Evolutionary conservation across 2,113 vertebrate genomes (phyloP).

Genomic region (Laticauda laticaudata): DNA sequence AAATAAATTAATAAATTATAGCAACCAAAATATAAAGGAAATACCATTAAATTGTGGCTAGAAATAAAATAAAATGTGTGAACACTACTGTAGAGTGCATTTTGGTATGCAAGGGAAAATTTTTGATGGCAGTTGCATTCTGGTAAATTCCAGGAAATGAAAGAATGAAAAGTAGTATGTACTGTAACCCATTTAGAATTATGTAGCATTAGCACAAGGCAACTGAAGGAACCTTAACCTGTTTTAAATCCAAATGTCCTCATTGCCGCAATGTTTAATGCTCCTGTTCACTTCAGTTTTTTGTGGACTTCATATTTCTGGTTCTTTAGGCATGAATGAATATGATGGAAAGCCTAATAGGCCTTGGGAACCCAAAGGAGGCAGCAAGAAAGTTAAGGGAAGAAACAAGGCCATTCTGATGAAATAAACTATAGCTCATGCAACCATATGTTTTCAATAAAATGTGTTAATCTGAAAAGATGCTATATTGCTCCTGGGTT

Average conservation of each 20-base stretch:
- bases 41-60: neutral
- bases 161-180: neutral
- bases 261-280: fast-evolving
- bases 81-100: neutral
- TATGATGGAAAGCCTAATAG: neutral
- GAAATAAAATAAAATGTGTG: neutral
- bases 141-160: neutral
- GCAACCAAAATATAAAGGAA: slow-evolving; percentile 5
- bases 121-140: neutral
- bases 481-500: neutral
- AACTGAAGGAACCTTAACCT: neutral
- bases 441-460: neutral
- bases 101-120: neutral
- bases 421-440: neutral
- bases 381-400: neutral
- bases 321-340: neutral
- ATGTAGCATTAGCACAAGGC: neutral
- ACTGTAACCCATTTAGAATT: neutral
- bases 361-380: neutral
- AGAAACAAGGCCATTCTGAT: neutral
- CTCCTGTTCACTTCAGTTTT: neutral
- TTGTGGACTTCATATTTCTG: neutral
- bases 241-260: neutral
- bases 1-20: neutral
- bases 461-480: neutral